Base-by-base conservation (phyloP, 2,888 invertebrate genomes). In the Imbricaverruca yamaguchii region DNA sequence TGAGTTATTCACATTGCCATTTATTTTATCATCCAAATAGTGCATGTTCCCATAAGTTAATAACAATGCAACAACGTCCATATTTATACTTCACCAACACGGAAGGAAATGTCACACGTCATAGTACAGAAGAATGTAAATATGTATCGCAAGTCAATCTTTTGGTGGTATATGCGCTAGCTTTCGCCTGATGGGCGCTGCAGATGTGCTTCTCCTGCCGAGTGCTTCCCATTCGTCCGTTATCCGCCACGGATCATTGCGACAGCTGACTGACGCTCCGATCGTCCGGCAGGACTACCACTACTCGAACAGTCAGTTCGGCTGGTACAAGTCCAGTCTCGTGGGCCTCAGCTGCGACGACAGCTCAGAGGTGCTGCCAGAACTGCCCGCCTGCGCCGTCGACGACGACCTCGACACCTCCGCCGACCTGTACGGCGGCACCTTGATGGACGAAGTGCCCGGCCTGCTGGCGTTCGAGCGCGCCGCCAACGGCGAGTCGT, bases 401-500 rank as follows among this genome's bases (percentile, higher is more conserved):
- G 79, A 79, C 23, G 79, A 79, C 23, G 57, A n/a, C 23, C 23
- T 8, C 23, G 21, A 8, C 9, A 57, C 9, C 23, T 21, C 53
- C 78, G 12, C 12, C 23, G 23, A 21, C 11, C 4, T 39, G 2
- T 39, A 39, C 39, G 56, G 21, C n/a, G 78, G 78, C n/a, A 23
- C 21, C 11, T 12, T 6, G 23, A 0, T 78, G 57, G 57, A 57
- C n/a, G 56, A 57, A n/a, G 56, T 78, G 56, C 78, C 78, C 12
- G 78, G 78, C n/a, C 78, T 78, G 57, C 11, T 25, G 21, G 78
- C 18, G 56, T 78, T 55, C 78, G 78, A 78, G 57, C 10, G 53
- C 53, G 74, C 39, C 53, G 39, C 13, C 18, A 53, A 3, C 18
- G 74, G 1, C 21, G 15, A 11, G 0, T 74, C 74, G 23, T 67